phyloP scores from a whole-genome alignment of 2,888 invertebrate genomes.

The Orthonychiurus folsomi region DNA sequence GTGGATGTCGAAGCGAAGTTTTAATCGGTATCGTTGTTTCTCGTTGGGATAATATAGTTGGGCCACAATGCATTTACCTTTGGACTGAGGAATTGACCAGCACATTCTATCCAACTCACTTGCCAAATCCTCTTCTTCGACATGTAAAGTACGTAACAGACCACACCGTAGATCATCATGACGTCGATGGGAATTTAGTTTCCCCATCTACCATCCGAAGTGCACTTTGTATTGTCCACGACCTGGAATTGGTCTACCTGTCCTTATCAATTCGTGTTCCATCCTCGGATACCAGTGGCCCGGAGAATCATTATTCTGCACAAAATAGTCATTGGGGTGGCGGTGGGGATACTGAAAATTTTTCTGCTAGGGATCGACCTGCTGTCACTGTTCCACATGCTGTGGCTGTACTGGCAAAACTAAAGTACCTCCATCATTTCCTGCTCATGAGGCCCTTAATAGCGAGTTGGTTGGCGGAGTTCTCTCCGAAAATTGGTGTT shows the following conservation, averaged over 20 bases:
- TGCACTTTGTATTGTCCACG: conserved; percentile 37
- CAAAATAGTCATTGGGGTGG: conserved; percentile 21
- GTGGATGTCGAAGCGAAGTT: conserved; percentile 21
- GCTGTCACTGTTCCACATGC: conserved; percentile 38
- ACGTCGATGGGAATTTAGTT: conserved; percentile 29
- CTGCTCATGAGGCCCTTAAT: conserved; percentile 34
- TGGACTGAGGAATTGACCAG: conserved; percentile 39
- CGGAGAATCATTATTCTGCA: conserved; percentile 5
- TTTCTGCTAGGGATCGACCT: conserved; percentile 9
- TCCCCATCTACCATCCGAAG: conserved; percentile 32
- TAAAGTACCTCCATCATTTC: conserved; percentile 34
- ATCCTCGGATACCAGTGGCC: conserved; percentile 13
- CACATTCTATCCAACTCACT: conserved; percentile 31
- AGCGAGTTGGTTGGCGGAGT: conserved; percentile 36
- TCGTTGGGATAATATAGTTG: conserved; percentile 39
- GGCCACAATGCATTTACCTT: conserved; percentile 38
- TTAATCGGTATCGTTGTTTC: conserved; percentile 35
- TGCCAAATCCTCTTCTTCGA: conserved; percentile 23
- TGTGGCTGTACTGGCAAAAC: conserved; percentile 34
- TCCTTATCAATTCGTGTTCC: conserved; percentile 38
- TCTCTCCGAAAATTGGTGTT: conserved; percentile 38
- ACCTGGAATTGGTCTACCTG: conserved; percentile 33
- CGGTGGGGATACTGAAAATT: conserved; percentile 18
- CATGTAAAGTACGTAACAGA: conserved; percentile 40
- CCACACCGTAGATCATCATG: conserved; percentile 39